Evolutionary conservation across 2,113 vertebrate species (phyloP).

Genomic region (Megalops atlanticus): DNA sequence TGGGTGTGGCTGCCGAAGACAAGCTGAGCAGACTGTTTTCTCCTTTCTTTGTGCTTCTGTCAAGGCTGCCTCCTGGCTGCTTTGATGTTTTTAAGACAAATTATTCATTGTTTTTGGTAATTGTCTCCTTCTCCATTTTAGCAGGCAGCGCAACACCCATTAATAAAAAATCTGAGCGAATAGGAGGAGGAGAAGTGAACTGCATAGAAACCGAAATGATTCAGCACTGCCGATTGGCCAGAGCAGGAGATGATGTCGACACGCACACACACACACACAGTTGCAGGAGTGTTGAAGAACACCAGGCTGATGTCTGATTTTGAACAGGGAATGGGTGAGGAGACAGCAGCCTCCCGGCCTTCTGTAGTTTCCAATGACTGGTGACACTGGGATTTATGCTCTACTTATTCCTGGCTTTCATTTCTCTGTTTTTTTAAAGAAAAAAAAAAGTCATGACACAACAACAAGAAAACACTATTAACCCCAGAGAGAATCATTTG

Average conservation of each 20-base stretch:
- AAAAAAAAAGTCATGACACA: background rate
- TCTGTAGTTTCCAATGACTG: slow-evolving; percentile 41
- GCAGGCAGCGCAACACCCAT: too few relatives aligned
- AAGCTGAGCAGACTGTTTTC: too few relatives aligned
- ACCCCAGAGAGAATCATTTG: background rate
- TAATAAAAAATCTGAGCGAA: too few relatives aligned
- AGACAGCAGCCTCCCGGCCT: slow-evolving; percentile 26
- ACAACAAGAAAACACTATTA: background rate
- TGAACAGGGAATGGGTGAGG: background rate
- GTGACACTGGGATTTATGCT: slow-evolving; percentile 34
- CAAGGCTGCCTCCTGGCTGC: too few relatives aligned
- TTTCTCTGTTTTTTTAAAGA: background rate
- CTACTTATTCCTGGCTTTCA: background rate
- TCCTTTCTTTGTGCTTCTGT: too few relatives aligned
- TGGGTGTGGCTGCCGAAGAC: too few relatives aligned
- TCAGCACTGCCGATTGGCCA: background rate
- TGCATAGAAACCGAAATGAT: background rate
- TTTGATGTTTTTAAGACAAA: too few relatives aligned
- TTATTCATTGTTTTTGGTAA: too few relatives aligned
- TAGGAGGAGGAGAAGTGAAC: too few relatives aligned
- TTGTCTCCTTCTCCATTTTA: too few relatives aligned
- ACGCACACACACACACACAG: background rate
- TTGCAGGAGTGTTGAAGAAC: background rate
- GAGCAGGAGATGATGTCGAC: slow-evolving; percentile 30
- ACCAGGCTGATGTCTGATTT: background rate